A percentile compares a stretch with the other conserved stretches of the same genome.
These are phyloP conservation scores for Opisthocomus hoazin DNA, from an alignment of 2,113 vertebrate species.

Conservation along the genomic window DNA sequence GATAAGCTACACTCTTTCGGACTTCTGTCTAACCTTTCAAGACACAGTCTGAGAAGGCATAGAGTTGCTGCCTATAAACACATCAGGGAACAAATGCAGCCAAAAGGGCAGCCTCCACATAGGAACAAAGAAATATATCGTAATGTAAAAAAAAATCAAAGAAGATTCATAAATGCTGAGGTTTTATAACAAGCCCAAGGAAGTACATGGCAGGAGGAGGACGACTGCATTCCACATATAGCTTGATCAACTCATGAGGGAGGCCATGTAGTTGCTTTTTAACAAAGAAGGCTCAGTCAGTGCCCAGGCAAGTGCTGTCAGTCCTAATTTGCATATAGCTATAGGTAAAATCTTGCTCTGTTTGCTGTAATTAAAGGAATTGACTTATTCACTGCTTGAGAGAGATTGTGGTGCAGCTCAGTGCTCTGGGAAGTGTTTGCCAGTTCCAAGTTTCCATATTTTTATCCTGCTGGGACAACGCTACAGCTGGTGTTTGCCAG, in stretches of 20 bases:
- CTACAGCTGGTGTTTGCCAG: background rate
- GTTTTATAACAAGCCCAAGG: background rate
- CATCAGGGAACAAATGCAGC: background rate
- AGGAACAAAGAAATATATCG: background rate
- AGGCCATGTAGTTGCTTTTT: background rate
- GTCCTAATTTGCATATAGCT: background rate
- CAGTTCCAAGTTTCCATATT: background rate
- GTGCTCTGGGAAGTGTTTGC: background rate
- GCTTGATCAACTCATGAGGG: background rate
- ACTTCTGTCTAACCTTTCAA: background rate
- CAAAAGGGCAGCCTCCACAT: background rate
- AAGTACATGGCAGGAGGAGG: background rate
- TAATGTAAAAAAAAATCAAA: background rate
- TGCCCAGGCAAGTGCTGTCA: background rate
- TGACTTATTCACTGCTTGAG: background rate
- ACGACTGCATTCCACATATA: background rate
- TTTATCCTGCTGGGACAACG: background rate
- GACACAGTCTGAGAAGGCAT: background rate
- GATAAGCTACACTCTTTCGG: background rate
- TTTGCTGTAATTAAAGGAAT: background rate
- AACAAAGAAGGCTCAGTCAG: background rate
- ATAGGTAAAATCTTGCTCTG: background rate
- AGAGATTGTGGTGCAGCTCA: background rate
- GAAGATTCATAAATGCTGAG: background rate
- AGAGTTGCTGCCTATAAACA: conserved; percentile 17